phyloP scores from a whole-genome alignment of 2,888 invertebrate genomes.

The Priocnemis perturbator region DNA sequence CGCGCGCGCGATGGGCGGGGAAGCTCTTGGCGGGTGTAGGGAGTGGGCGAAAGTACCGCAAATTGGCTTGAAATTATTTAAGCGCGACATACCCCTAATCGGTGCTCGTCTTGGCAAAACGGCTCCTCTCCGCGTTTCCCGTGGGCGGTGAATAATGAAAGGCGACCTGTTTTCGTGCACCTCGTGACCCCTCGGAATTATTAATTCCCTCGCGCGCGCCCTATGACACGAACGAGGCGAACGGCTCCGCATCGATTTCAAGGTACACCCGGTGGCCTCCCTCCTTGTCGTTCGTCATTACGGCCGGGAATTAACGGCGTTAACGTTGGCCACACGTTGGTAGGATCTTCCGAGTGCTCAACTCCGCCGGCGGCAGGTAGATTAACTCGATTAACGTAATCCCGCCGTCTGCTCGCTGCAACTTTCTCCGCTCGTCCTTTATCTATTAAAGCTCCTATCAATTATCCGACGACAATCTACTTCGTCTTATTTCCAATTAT shows the following conservation, averaged over 20 bases:
- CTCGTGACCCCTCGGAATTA: conserved; percentile 3
- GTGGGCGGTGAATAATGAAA: conserved; percentile 2
- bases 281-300: too few relatives aligned
- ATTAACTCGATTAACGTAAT: conserved; percentile 31
- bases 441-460: too few relatives aligned
- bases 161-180: not conserved
- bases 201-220: not conserved
- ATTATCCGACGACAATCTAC: too few relatives aligned
- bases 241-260: too few relatives aligned
- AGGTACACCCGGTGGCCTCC: too few relatives aligned
- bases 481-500: too few relatives aligned
- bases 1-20: not conserved
- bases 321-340: too few relatives aligned
- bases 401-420: conserved; percentile 2
- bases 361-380: not conserved
- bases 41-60: conserved; percentile 10
- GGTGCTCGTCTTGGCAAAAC: not conserved
- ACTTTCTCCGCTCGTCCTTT: not conserved
- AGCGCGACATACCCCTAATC: conserved; percentile 3
- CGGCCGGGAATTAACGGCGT: too few relatives aligned
- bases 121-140: not conserved
- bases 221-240: too few relatives aligned
- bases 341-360: too few relatives aligned
- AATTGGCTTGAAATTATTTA: conserved; percentile 12
- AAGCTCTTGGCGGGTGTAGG: not conserved